Evolutionary conservation across 2,113 vertebrate genomes (phyloP), one percentile per base, ranked within the genome.

Genomic region (Balaeniceps rex): DNA sequence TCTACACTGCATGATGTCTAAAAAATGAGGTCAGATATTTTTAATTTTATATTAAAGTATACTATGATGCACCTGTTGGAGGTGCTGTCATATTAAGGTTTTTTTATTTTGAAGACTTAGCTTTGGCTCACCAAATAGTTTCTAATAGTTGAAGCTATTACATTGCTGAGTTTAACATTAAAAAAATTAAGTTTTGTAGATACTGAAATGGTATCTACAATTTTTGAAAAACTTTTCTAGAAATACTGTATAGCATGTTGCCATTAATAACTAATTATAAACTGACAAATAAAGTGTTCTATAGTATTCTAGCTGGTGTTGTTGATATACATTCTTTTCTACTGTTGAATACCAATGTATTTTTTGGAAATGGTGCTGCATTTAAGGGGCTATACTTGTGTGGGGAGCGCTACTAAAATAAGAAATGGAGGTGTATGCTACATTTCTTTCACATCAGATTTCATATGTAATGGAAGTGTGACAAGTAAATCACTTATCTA

Each of bases 211-310:
- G 26, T 94, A 69, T 51, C 29, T 76, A 72, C 14, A 40, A 7
- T 78, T 93, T 87, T 85, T 71, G 29, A 47, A 82, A 57, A 70
- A 60, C 21, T 92, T 96, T 97, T 93, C 31, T 88, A 87, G 80
- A 92, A 91, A 88, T 88, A 40, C 11, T 82, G n/a, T 95, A 34
- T 69, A 64, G 77, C 7, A 10, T 76, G 23, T 83, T 96, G 47
- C 40, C 33, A 46, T 83, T 79, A 88, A 74, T 87, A 65, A 55
- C 22, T 52, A 55, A 66, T 95, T 84, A 79, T 22, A 26, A 88
- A 58, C 12, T 64, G 34, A 74, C 6, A 77, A 97, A 97, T 97
- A 96, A 95, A 95, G 34, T 46, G 16, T 82, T 46, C 76, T 88
- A 12, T 46, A 86, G 55, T 47, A 57, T 84, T 63, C 13, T 40